These are phyloP conservation scores for Actinia tenebrosa DNA, from an alignment of 64 coral and sea anemone species.

Conservation along the genomic window DNA sequence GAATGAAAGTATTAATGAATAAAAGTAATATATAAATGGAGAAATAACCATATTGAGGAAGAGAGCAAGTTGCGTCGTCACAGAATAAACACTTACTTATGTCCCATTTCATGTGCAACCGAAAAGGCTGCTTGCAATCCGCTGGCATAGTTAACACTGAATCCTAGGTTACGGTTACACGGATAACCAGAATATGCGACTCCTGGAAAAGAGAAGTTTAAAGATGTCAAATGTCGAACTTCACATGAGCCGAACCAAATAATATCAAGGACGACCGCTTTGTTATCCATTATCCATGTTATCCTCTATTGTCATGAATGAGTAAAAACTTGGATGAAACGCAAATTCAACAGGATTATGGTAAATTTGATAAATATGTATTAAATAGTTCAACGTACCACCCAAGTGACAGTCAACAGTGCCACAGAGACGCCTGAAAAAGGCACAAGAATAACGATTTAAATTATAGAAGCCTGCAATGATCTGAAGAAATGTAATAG, in stretches of 20 bases:
- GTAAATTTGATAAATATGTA: background rate
- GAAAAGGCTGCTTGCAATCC: conserved; percentile 40
- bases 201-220: conserved; percentile 2
- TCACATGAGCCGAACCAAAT: too few relatives aligned
- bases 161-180: conserved; percentile 14
- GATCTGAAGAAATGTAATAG: too few relatives aligned
- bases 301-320: too few relatives aligned
- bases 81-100: conserved; percentile 45
- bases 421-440: background rate
- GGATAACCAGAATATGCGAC: conserved; percentile 18
- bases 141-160: conserved; percentile 26
- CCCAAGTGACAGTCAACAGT: background rate
- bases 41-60: too few relatives aligned
- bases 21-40: too few relatives aligned
- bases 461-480: too few relatives aligned
- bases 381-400: background rate
- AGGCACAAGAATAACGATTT: background rate
- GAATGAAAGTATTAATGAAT: too few relatives aligned
- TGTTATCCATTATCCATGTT: too few relatives aligned
- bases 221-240: background rate
- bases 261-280: too few relatives aligned
- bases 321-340: too few relatives aligned
- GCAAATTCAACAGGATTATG: too few relatives aligned
- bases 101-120: conserved; percentile 60
- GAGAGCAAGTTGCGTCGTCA: too few relatives aligned